Percentiles rank a stretch among this genome's conserved stretches.
Conservation (phyloP, 1,140 invertebrate species). For the Ceratoteleas bidentatus region DNA sequence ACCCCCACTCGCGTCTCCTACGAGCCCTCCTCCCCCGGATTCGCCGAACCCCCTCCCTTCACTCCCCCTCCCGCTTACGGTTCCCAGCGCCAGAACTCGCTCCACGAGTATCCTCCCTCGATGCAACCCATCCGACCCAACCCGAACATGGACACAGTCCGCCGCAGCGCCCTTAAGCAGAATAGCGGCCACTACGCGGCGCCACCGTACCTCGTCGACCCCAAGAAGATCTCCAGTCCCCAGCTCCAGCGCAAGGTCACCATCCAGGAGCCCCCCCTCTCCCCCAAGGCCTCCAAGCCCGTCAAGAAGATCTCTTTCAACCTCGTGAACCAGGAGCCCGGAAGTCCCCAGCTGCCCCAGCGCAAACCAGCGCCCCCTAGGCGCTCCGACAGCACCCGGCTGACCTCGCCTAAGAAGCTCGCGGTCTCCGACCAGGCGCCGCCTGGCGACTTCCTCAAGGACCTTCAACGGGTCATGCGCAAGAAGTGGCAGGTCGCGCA, state of each 20-base stretch:
- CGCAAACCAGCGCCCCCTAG: constrained; percentile 86
- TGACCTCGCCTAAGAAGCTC: constrained; percentile 88
- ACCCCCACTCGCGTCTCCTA: no score
- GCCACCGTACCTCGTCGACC: constrained; percentile 77
- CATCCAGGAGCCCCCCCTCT: constrained; percentile 80
- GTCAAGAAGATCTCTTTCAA: constrained; percentile 83
- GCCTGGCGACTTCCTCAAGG: constrained; percentile 91
- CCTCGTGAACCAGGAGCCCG: constrained; percentile 79
- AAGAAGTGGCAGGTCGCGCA: constrained; percentile 97
- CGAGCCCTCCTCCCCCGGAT: constrained; percentile 68
- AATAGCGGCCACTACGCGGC: constrained; percentile 73
- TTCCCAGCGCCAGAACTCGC: constrained; percentile 71
- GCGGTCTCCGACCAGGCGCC: constrained; percentile 87
- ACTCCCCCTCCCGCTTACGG: constrained; percentile 79
- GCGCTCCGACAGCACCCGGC: constrained; percentile 86
- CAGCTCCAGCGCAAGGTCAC: constrained; percentile 80
- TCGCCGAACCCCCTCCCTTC: constrained; percentile 77
- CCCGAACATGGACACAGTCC: constrained; percentile 76
- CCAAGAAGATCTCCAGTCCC: constrained; percentile 79
- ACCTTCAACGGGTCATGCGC: constrained; percentile 94
- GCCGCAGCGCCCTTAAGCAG: constrained; percentile 78
- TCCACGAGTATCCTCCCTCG: constrained; percentile 52
- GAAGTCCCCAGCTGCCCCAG: constrained; percentile 75
- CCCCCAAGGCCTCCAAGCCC: constrained; percentile 77
- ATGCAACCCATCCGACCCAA: constrained; percentile 73